Evolutionary conservation across 2,888 invertebrate genomes (phyloP).

Genomic region (Prosopocoilus inquinatus): DNA sequence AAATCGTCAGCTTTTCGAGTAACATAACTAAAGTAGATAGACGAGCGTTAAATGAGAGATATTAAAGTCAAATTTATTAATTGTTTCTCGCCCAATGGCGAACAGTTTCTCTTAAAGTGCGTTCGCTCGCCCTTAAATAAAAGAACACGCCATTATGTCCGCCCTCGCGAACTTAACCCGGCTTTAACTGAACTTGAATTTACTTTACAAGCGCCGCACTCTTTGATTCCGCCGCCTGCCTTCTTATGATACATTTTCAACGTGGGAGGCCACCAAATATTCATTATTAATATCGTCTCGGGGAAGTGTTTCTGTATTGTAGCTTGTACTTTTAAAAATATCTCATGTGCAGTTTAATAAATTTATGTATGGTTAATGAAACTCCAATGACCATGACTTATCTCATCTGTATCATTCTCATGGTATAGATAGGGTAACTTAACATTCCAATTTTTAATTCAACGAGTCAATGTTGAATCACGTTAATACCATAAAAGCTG

Average conservation of each 20-base stretch:
- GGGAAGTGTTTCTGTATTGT: slow-evolving; percentile 31
- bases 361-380: slow-evolving; percentile 28
- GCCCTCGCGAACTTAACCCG: slow-evolving; percentile 23
- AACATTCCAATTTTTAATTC: too few species aligned
- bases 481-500: too few species aligned
- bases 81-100: slow-evolving; percentile 26
- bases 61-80: slow-evolving; percentile 27
- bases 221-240: slow-evolving; percentile 38
- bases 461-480: too few species aligned
- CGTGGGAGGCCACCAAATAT: slow-evolving; percentile 46
- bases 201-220: slow-evolving; percentile 13
- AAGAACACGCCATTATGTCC: slow-evolving; percentile 18
- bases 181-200: not conserved
- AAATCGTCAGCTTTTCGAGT: too few species aligned
- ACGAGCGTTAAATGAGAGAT: slow-evolving; percentile 26
- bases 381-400: slow-evolving; percentile 16
- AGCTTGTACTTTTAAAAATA: slow-evolving; percentile 30
- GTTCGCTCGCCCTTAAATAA: slow-evolving; percentile 8
- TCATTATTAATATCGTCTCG: slow-evolving; percentile 35
- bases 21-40: slow-evolving; percentile 5
- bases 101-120: slow-evolving; percentile 18
- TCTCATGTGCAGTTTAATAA: slow-evolving; percentile 27
- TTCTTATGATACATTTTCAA: slow-evolving; percentile 43
- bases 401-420: too few species aligned
- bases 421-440: too few species aligned